Conservation (phyloP, 2,113 vertebrate genomes). For the Otolemur garnettii region DNA sequence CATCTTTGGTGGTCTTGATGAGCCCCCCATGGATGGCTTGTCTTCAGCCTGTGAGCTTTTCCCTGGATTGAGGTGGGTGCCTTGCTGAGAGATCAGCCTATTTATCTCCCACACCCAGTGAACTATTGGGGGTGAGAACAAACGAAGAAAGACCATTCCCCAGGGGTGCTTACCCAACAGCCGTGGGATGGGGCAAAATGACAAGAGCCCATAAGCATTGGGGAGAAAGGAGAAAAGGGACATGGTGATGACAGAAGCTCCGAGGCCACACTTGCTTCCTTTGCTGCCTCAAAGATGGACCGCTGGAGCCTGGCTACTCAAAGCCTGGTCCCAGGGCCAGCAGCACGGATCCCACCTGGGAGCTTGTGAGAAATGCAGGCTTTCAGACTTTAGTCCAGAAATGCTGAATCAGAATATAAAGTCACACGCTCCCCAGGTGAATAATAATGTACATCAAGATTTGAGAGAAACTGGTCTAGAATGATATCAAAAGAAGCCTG, state of each 20-base stretch:
- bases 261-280: not conserved
- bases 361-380: not conserved
- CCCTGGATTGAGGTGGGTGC: too few species aligned
- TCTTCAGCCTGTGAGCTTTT: too few species aligned
- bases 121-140: not conserved
- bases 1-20: too few species aligned
- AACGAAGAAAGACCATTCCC: not conserved
- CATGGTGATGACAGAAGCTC: not conserved
- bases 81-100: too few species aligned
- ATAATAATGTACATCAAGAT: not conserved
- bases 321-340: not conserved
- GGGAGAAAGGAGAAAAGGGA: not conserved
- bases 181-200: not conserved
- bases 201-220: not conserved
- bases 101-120: too few species aligned
- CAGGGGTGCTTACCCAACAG: not conserved
- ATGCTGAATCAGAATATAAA: not conserved
- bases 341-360: not conserved
- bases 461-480: not conserved
- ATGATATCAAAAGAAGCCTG: not conserved
- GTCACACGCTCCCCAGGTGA: not conserved
- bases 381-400: not conserved
- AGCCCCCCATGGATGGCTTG: too few species aligned
- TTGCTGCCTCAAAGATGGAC: not conserved
- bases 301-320: not conserved